Evolutionary conservation across 2,888 invertebrate species (phyloP).

Genomic region (Apotomis capreana): DNA sequence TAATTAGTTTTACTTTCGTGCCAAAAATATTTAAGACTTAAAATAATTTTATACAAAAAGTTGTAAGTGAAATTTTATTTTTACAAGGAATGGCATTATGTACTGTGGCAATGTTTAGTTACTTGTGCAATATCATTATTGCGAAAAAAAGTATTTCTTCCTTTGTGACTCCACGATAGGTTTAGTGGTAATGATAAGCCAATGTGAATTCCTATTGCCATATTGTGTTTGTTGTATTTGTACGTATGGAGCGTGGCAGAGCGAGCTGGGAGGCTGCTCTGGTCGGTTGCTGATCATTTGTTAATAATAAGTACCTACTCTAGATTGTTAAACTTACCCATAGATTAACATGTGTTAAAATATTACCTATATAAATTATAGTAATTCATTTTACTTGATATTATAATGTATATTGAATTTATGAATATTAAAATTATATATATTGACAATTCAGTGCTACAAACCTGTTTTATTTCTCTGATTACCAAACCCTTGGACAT

Average conservation of each 20-base stretch:
- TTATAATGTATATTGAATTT: constrained; percentile 84
- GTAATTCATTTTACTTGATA: constrained; percentile 83
- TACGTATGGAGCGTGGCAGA: constrained; percentile 37
- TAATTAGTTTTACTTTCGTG: constrained; percentile 67
- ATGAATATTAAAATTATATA: constrained; percentile 83
- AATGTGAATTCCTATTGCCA: constrained; percentile 82
- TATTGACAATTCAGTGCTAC: constrained; percentile 80
- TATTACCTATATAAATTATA: constrained; percentile 84
- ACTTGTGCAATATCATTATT: constrained; percentile 68
- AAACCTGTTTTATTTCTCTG: constrained; percentile 31
- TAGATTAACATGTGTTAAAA: constrained; percentile 83
- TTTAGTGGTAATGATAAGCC: constrained; percentile 62
- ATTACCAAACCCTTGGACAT: neutral
- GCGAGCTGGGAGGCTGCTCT: constrained; percentile 41
- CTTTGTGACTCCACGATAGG: constrained; percentile 53
- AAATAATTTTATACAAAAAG: constrained; percentile 53
- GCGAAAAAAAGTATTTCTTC: constrained; percentile 66
- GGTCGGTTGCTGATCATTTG: constrained; percentile 63
- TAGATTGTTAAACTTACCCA: constrained; percentile 83
- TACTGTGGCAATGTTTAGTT: constrained; percentile 68
- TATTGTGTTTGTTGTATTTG: constrained; percentile 68
- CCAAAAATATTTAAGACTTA: constrained; percentile 73
- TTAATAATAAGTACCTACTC: constrained; percentile 70
- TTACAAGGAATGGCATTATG: constrained; percentile 70
- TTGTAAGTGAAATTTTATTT: constrained; percentile 63